Conservation (phyloP, 2,113 vertebrate species). For the Alligator mississippiensis region DNA sequence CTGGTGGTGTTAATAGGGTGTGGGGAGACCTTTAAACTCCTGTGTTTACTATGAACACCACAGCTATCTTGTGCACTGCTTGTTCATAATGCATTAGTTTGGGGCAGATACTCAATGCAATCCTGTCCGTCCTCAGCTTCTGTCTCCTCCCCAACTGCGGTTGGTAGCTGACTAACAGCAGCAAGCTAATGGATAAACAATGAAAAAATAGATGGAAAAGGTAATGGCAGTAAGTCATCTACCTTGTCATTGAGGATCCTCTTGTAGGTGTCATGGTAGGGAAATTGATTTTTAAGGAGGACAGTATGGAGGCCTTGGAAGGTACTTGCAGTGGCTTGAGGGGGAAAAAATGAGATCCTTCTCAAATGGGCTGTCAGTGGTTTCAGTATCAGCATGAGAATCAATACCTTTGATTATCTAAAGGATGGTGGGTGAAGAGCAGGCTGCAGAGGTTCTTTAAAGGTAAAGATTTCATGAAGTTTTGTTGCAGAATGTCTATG, state of each 20-base stretch:
- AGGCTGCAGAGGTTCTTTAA: no score
- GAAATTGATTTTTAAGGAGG: background rate
- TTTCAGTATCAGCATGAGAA: background rate
- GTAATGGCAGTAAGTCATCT: background rate
- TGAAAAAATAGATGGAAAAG: background rate
- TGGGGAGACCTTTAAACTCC: no score
- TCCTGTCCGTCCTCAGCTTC: background rate
- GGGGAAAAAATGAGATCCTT: background rate
- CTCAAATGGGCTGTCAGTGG: background rate
- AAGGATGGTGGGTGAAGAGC: no score
- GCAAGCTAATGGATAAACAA: no score
- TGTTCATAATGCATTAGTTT: background rate
- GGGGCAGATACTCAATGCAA: background rate
- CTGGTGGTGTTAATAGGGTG: background rate
- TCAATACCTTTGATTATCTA: no score
- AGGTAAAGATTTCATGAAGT: no score
- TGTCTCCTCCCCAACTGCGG: no score
- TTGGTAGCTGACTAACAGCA: no score
- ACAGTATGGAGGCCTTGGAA: background rate
- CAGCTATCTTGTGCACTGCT: no score
- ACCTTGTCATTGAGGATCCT: background rate
- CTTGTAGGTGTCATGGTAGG: background rate
- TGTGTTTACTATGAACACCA: no score
- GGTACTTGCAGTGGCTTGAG: background rate
- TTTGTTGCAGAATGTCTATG: no score